These are phyloP conservation scores for Xenopus laevis DNA, from an alignment of 2,113 vertebrate species.

Conservation along the genomic window DNA sequence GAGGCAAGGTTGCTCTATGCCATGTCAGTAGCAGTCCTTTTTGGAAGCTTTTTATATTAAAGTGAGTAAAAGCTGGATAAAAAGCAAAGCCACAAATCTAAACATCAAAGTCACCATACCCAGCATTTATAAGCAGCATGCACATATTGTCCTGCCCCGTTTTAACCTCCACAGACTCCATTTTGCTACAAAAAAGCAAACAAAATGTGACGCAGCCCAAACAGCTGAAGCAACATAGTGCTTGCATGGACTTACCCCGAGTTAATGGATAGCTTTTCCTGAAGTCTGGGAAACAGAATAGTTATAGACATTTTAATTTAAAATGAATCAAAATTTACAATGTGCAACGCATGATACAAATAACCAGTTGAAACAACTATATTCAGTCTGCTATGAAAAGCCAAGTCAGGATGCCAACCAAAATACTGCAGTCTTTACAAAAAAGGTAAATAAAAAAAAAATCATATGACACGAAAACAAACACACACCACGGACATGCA, in stretches of 20 bases:
- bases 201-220: conserved; percentile 35
- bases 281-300: conserved; percentile 83
- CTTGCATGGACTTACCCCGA: conserved; percentile 84
- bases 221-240: not conserved
- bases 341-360: too few relatives aligned
- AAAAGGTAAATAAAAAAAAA: not conserved
- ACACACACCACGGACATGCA: conserved; percentile 47
- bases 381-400: too few relatives aligned
- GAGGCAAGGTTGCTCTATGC: too few relatives aligned
- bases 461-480: conserved; percentile 46
- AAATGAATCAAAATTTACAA: not conserved
- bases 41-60: too few relatives aligned
- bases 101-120: conserved; percentile 1
- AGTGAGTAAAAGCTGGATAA: too few relatives aligned
- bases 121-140: conserved; percentile 59
- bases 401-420: not conserved
- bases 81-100: too few relatives aligned
- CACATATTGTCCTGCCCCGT: conserved; percentile 33
- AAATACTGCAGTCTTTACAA: not conserved
- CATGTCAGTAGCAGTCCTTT: too few relatives aligned
- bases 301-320: conserved; percentile 18
- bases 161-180: not conserved
- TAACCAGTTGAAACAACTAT: too few relatives aligned
- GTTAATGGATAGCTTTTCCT: conserved; percentile 74
- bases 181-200: not conserved